Evolutionary conservation across 2,888 invertebrate species (phyloP).

Genomic region (Nysson spinosus): DNA sequence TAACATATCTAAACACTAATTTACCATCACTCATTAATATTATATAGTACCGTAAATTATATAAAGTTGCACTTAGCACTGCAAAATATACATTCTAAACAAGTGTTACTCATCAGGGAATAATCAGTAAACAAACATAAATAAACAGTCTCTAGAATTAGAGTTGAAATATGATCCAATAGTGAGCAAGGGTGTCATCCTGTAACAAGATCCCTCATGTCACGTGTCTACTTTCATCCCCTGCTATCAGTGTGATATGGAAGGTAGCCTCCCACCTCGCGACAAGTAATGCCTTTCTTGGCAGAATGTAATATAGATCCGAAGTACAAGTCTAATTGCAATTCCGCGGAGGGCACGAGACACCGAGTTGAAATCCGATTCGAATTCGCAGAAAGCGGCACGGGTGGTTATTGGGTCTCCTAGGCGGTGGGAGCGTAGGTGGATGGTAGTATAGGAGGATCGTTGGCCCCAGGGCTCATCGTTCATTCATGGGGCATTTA

Average conservation of each 20-base stretch:
- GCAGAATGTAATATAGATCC: conserved; percentile 65
- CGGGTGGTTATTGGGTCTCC: conserved; percentile 9
- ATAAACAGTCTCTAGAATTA: too few species aligned
- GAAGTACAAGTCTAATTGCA: conserved; percentile 62
- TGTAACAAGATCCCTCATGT: background rate
- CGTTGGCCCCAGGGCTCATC: conserved; percentile 71
- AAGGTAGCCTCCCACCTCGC: conserved; percentile 1
- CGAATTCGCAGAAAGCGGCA: conserved; percentile 60
- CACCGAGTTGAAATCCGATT: conserved; percentile 69
- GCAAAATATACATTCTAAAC: conserved; percentile 2
- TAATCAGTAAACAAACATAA: conserved; percentile 6
- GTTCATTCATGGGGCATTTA: conserved; percentile 77
- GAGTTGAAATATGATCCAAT: too few species aligned
- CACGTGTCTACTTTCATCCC: conserved; percentile 28
- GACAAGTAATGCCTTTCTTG: conserved; percentile 28
- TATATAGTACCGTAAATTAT: too few species aligned
- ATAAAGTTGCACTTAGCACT: too few species aligned
- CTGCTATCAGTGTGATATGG: conserved; percentile 42
- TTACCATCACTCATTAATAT: too few species aligned
- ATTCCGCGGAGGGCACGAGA: conserved; percentile 58
- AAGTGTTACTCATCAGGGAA: conserved; percentile 19
- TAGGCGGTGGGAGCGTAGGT: conserved; percentile 32
- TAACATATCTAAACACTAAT: conserved; percentile 23
- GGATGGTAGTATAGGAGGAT: conserved; percentile 32
- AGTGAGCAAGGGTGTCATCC: too few species aligned